Percentiles rank a stretch among this genome's conserved stretches.
Conservation (phyloP, 2,888 invertebrate species). For the Drosophila emarginata region DNA sequence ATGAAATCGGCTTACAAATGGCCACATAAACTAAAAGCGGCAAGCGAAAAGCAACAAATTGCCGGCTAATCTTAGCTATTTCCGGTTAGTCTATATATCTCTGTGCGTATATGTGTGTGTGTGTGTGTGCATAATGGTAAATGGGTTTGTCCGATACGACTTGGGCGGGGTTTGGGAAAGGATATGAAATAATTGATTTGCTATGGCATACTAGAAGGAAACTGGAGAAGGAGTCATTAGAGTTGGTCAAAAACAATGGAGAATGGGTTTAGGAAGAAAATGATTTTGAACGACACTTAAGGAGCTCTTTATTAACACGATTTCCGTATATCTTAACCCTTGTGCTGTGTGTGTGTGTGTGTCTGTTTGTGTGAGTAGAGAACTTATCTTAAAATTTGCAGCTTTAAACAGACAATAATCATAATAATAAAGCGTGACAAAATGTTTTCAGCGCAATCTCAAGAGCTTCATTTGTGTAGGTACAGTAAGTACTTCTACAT, state of each 20-base stretch:
- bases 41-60: slow-evolving; percentile 7
- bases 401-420: slow-evolving; percentile 23
- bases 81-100: background rate
- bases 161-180: background rate
- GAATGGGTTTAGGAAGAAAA: background rate
- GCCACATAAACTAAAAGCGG: background rate
- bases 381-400: slow-evolving; percentile 1
- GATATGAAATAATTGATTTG: slow-evolving; percentile 2
- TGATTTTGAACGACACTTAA: background rate
- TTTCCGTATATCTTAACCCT: background rate
- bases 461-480: background rate
- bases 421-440: slow-evolving; percentile 34
- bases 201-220: background rate
- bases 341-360: background rate
- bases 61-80: slow-evolving; percentile 5
- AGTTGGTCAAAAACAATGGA: background rate
- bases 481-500: background rate
- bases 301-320: background rate
- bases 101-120: background rate
- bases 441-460: slow-evolving; percentile 15
- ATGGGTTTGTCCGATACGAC: background rate
- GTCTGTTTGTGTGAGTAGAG: background rate
- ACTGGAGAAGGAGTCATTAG: background rate
- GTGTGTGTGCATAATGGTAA: background rate
- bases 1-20: slow-evolving; percentile 1